Evolutionary conservation across 2,797 vertebrate genomes (phyloP).

Genomic region (Coccyzus lansbergi): DNA sequence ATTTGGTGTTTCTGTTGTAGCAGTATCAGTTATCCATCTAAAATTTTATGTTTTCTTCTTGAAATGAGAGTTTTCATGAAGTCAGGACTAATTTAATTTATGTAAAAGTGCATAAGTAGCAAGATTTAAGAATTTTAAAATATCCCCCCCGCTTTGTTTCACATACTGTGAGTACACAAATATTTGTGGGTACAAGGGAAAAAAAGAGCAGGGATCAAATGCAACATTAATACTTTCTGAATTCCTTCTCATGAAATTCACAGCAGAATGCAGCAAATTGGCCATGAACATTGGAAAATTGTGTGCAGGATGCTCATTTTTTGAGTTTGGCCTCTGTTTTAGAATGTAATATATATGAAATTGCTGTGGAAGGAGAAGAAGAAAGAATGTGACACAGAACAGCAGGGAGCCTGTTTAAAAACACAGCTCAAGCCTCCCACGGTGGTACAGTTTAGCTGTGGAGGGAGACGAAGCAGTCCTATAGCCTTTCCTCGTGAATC

Average conservation of each 20-base stretch:
- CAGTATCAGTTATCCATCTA: not conserved
- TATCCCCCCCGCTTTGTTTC: not conserved
- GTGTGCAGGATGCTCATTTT: conserved; percentile 47
- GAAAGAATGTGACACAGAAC: conserved; percentile 63
- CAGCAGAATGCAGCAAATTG: conserved; percentile 49
- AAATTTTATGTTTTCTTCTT: not conserved
- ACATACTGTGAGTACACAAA: not conserved
- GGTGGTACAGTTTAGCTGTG: not conserved
- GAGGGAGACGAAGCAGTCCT: conserved; percentile 12
- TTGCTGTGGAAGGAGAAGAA: conserved; percentile 49
- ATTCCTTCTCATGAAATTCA: conserved; percentile 35
- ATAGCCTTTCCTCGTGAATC: conserved; percentile 43
- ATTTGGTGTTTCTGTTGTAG: not conserved
- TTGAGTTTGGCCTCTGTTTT: conserved; percentile 55
- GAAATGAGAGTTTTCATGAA: not conserved
- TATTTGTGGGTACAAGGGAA: not conserved
- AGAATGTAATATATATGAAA: conserved; percentile 55
- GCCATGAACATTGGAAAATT: conserved; percentile 48
- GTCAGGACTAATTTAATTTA: not conserved
- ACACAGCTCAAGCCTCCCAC: conserved; percentile 48
- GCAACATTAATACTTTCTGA: not conserved
- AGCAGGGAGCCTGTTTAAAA: conserved; percentile 72
- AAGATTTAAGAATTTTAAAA: not conserved
- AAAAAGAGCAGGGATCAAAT: not conserved
- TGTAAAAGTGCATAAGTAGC: not conserved